Evolutionary conservation across 2,888 invertebrate genomes (phyloP).

Genomic region (Drosophila paracracens): DNA sequence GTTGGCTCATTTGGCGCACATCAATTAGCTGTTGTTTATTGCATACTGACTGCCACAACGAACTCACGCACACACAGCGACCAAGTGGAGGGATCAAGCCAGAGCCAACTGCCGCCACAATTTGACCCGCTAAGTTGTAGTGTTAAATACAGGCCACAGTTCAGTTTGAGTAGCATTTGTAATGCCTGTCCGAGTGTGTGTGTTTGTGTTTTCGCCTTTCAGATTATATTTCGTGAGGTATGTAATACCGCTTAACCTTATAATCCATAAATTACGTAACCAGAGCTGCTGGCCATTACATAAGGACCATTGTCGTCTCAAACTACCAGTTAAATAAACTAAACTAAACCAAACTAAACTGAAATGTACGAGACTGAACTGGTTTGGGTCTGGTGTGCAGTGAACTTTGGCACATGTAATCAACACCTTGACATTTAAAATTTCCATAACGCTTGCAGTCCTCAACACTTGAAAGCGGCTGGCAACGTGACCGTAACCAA

Average conservation of each 20-base stretch:
- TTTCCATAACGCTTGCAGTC: conserved; percentile 25
- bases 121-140: conserved; percentile 6
- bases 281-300: conserved; percentile 34
- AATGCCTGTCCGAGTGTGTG: conserved; percentile 1
- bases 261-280: conserved; percentile 32
- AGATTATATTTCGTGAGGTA: conserved; percentile 61
- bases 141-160: conserved; percentile 29
- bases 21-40: conserved; percentile 9
- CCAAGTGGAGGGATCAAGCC: neutral
- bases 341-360: neutral
- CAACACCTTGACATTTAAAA: conserved; percentile 59
- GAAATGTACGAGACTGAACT: conserved; percentile 1
- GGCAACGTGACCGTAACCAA: conserved; percentile 37
- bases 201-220: conserved; percentile 6
- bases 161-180: conserved; percentile 22
- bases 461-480: conserved; percentile 1
- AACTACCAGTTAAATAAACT: conserved; percentile 2
- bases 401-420: conserved; percentile 54
- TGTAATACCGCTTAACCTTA: conserved; percentile 49
- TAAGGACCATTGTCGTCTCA: conserved; percentile 7
- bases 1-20: conserved; percentile 4
- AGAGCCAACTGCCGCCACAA: neutral
- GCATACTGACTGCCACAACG: conserved; percentile 1
- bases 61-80: neutral
- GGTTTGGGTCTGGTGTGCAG: conserved; percentile 2